Base-by-base conservation (phyloP, 2,113 vertebrate species). In the Cyanoderma ruficeps region DNA sequence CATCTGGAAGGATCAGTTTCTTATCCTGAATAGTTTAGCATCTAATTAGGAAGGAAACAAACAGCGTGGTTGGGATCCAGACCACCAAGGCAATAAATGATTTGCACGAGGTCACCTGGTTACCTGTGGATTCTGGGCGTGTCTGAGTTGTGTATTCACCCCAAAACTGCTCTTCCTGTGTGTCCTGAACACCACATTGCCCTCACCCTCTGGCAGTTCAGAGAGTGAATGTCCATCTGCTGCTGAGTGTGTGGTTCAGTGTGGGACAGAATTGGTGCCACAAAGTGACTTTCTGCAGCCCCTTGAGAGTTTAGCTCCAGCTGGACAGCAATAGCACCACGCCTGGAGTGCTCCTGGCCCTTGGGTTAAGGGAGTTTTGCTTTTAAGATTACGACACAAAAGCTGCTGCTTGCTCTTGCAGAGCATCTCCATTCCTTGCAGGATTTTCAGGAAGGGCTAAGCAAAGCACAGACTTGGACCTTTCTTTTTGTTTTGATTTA, bases 11-110 rank as follows among this genome's bases (percentile, higher is more conserved):
- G 94, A 94, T 92, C 83, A 10, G 15, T 90, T 96, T 86, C 93
- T 93, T 86, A 78, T 9, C 56, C 64, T 92, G 96, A 79, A 92
- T 91, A 92, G 76, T 83, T 95, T 46, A 93, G 63, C 92, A 88
- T 93, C 71, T 95, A 20, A 92, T 92, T 84, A 84, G 68, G 46
- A 90, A 84, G 56, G 76, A 84, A 71, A 82, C 53, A 77, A 53
- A 77, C 90, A 79, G 9, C 6, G 0, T 49, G 63, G 21, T 47
- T 93, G 84, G 78, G 53, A 83, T 74, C 59, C 47, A 47, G 30
- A 83, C 23, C 17, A 63, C 59, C 27, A 13, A 74, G 71, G 64
- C 35, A 49, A 77, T 83, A 81, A 89, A 59, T 56, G 33, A 27
- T 63, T 88, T 41, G 56, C 22, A 65, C 27, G 17, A 60, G 86